A percentile compares a stretch with the other conserved stretches of the same genome.
Conservation (phyloP, 2,797 vertebrate genomes). For the Loris lydekkerianus region DNA sequence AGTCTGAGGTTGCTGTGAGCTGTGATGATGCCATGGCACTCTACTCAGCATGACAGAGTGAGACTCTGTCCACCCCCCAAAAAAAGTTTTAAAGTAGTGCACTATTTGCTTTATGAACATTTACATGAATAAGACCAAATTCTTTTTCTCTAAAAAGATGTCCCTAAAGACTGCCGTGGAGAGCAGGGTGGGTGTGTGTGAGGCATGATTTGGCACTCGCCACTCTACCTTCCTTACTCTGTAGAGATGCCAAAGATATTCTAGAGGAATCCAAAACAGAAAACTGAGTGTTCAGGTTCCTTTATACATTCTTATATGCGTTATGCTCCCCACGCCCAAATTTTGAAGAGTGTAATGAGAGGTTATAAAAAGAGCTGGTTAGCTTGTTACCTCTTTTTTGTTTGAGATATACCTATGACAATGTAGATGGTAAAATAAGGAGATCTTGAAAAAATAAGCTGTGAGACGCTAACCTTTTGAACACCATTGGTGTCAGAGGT, state of each 20-base stretch:
- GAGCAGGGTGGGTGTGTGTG: conserved; percentile 62
- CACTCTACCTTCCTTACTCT: neutral
- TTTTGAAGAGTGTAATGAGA: conserved; percentile 15
- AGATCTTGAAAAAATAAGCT: neutral
- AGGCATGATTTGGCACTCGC: conserved; percentile 65
- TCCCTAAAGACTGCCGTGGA: neutral
- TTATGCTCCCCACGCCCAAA: conserved; percentile 43
- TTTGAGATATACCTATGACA: neutral
- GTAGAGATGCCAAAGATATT: conserved; percentile 61
- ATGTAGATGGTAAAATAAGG: neutral
- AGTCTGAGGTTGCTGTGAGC: no score
- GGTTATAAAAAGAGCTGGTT: conserved; percentile 62
- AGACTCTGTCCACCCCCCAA: no score
- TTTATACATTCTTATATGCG: conserved; percentile 26
- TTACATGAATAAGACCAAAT: conserved; percentile 47
- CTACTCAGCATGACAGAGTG: no score
- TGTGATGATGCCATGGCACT: no score
- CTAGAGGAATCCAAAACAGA: conserved; percentile 54
- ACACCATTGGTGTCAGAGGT: neutral
- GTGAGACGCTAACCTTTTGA: neutral
- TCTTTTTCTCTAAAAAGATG: conserved; percentile 54
- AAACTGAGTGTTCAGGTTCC: conserved; percentile 47
- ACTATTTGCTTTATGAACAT: conserved; percentile 30
- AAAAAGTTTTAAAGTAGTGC: conserved; percentile 34
- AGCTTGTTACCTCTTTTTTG: neutral